Base-by-base conservation (phyloP, 2,113 vertebrate genomes). In the Paramisgurnus dabryanus region DNA sequence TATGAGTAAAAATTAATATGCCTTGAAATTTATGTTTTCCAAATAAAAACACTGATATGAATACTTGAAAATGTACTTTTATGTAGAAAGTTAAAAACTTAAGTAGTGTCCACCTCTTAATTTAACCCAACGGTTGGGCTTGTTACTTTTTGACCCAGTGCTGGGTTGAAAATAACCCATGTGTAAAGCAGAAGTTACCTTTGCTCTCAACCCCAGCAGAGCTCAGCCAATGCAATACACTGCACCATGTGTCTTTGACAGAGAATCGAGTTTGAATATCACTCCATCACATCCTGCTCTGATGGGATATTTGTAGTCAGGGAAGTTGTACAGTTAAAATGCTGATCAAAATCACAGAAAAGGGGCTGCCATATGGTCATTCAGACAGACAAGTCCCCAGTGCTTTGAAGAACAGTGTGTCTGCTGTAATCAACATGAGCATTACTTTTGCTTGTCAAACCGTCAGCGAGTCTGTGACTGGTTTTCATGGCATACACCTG, bases 331-430 rank as follows among this genome's bases (percentile, higher is more conserved):
- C 73, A 76, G 63, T 55, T 67, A 53, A 65, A 77, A 57, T 45
- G 41, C 11, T 57, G 39, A 65, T 43, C 47, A 53, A 74, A 74
- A 63, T 50, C n/a, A 72, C 15, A n/a, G 57, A 74, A 72, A 47
- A 50, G 22, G 22, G 0, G 4, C 15, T 17, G 45, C 82, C 82
- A 83, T 83, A 83, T 83, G 82, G 45, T 70, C 71, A 45, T 50
- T 60, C 80, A 68, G 64, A 66, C 58, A 67, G 55, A 43, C 22
- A 10, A 6, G 41, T 70, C 68, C 13, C 34, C 1, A 2, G 60
- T 45, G 69, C 39, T 60, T 57, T 74, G 40, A 66, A 66, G 77
- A 27, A 73, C 43, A 61, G 27, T 7, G 78, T 43, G 61, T 75
- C 50, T 47, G 61, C 18, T 58, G 47, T 34, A 76, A 65, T 65